Evolutionary conservation across 2,888 invertebrate genomes (phyloP), one percentile per base, ranked within the genome.

Genomic region (Tryphoninae sp.): DNA sequence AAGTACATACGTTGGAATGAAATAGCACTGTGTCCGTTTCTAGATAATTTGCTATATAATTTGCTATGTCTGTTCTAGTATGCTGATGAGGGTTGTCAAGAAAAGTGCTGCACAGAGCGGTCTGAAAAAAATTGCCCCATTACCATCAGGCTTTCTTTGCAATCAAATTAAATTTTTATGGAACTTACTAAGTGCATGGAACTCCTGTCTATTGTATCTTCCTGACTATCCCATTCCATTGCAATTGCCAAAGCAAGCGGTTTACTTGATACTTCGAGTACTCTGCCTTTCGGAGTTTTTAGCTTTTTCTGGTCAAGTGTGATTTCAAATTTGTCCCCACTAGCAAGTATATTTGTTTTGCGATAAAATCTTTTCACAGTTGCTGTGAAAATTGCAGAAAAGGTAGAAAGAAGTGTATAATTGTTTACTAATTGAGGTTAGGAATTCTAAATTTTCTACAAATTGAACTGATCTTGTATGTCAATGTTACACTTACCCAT

Each of bases 191-290:
- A 92, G 92, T 98, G 98, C 98, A 99, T 99, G 53, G 94, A 94
- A 65, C 96, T 95, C 87, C 94, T 95, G 80, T 95, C 92, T 84
- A 99, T 96, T 73, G 93, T 93, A 33, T 96, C 95, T 83, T 94
- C 94, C 91, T 99, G 99, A 6, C 95, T 93, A 87, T 97, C 96
- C 97, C 99, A 99, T 94, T 99, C 99, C 40, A 96, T 95, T 0
- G 99, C 98, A 64, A 99, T 95, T 19, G 98, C 98, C 81, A 98
- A 93, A 1, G 99, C 99, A 69, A 99, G 93, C 0, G 97, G 95
- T 92, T 99, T 98, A 92, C 95, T 97, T 26, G 95, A 94, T 0
- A 98, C 95, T 81, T 94, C 92, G 85, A 99, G 95, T 8, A 95
- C 91, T 79, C 94, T 94, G 1, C 98, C 98, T 86, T 94, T 94